phyloP scores from a whole-genome alignment of 1,140 invertebrate genomes.

The Drosophila bipectinata region DNA sequence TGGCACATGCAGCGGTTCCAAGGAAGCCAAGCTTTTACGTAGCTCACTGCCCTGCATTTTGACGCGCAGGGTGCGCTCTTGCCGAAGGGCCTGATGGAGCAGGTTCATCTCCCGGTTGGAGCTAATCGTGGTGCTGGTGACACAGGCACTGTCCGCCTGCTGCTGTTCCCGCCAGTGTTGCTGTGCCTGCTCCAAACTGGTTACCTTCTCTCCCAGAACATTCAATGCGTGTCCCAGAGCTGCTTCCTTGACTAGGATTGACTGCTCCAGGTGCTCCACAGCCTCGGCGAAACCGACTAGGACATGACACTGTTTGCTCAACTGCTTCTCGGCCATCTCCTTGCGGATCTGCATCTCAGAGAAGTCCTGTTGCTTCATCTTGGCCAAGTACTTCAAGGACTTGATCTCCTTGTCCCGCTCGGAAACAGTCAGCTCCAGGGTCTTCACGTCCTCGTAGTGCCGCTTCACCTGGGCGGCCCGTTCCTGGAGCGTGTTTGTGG shows the following conservation, averaged over 20 bases:
- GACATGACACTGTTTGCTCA: constrained; percentile 89
- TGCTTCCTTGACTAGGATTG: constrained; percentile 57
- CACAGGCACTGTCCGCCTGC: constrained; percentile 53
- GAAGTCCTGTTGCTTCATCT: constrained; percentile 96
- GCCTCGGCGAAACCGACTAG: constrained; percentile 56
- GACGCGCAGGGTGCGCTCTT: constrained; percentile 58
- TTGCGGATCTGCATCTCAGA: constrained; percentile 96
- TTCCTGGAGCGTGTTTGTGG: constrained; percentile 89
- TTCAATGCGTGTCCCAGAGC: constrained; percentile 52
- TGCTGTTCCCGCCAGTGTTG: constrained; percentile 59
- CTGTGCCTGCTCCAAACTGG: constrained; percentile 52
- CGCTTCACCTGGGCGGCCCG: constrained; percentile 92
- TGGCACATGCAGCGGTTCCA: constrained; percentile 72
- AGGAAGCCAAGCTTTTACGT: constrained; percentile 40
- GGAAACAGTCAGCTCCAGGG: constrained; percentile 91
- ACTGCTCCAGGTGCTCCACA: constrained; percentile 67
- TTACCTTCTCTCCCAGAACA: constrained; percentile 51
- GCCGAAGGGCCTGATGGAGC: constrained; percentile 63
- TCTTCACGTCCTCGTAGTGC: constrained; percentile 95
- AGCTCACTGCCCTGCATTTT: constrained; percentile 49
- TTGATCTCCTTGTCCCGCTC: constrained; percentile 94
- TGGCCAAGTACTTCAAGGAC: constrained; percentile 91
- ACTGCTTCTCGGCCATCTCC: constrained; percentile 96
- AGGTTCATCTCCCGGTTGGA: constrained; percentile 62
- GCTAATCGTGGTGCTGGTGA: constrained; percentile 49